A percentile compares a stretch with the other conserved stretches of the same genome.
These are phyloP conservation scores for Catharus minimus DNA, from an alignment of 2,113 vertebrate species.

Conservation along the genomic window DNA sequence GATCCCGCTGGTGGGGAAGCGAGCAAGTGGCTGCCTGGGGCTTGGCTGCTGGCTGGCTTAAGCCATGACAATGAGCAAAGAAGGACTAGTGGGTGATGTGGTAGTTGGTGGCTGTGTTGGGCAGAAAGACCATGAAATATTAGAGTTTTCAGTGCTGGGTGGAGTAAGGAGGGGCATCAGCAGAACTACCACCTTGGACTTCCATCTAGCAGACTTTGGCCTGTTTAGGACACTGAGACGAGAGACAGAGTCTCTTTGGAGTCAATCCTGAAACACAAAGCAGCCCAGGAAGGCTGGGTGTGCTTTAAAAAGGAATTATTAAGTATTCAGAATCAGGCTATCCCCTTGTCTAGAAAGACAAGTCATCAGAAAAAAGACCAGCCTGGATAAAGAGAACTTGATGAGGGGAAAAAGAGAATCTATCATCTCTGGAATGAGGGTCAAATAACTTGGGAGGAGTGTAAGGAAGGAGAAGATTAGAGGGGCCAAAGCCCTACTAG, in stretches of 20 bases:
- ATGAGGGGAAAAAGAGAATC: background rate
- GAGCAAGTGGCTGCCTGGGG: background rate
- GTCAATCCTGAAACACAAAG: background rate
- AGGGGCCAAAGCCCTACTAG: background rate
- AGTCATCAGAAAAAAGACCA: background rate
- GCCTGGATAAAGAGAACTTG: background rate
- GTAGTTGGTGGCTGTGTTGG: background rate
- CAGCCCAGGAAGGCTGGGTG: background rate
- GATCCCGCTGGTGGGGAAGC: fast-evolving
- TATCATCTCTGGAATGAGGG: background rate
- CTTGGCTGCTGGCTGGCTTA: background rate
- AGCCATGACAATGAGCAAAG: background rate
- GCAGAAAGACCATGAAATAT: background rate
- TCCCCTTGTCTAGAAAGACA: background rate
- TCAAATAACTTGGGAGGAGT: background rate
- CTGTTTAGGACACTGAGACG: background rate
- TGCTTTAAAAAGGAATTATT: background rate
- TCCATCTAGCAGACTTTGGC: background rate
- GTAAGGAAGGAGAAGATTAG: background rate
- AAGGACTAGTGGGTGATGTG: fast-evolving
- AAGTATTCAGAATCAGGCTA: background rate
- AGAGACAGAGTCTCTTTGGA: background rate
- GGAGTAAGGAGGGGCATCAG: background rate
- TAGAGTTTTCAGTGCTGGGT: background rate
- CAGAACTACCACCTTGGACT: background rate